These are phyloP conservation scores for Lota lota DNA, from an alignment of 2,113 vertebrate genomes.

Conservation along the genomic window DNA sequence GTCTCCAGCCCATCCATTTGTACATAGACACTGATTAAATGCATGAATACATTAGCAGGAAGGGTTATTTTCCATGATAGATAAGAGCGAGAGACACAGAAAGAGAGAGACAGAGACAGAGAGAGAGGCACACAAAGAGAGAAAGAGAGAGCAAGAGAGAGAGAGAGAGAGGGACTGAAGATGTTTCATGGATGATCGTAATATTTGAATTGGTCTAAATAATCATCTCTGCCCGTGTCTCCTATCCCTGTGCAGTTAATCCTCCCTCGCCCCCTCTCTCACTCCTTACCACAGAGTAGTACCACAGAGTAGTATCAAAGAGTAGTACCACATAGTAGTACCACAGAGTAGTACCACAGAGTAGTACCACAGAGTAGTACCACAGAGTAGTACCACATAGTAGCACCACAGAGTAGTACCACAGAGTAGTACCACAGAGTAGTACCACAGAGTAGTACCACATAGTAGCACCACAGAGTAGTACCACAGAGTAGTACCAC, in stretches of 20 bases:
- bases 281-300: constrained; percentile 21
- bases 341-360: no score
- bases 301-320: not conserved
- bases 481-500: no score
- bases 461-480: no score
- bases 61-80: no score
- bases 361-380: no score
- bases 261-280: constrained; percentile 8
- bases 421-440: no score
- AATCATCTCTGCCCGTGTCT: constrained; percentile 3
- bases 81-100: not conserved
- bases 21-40: constrained; percentile 31
- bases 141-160: constrained; percentile 22
- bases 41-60: constrained; percentile 17
- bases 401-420: no score
- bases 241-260: constrained; percentile 5
- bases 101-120: constrained; percentile 41
- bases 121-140: constrained; percentile 19
- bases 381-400: no score
- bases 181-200: constrained; percentile 33
- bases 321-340: no score
- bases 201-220: constrained; percentile 37
- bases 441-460: no score
- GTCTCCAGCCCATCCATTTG: constrained; percentile 33
- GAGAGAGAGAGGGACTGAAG: constrained; percentile 31